These are phyloP conservation scores for Pollenia griseotomentosa DNA, from an alignment of 2,888 invertebrate species.

Conservation along the genomic window DNA sequence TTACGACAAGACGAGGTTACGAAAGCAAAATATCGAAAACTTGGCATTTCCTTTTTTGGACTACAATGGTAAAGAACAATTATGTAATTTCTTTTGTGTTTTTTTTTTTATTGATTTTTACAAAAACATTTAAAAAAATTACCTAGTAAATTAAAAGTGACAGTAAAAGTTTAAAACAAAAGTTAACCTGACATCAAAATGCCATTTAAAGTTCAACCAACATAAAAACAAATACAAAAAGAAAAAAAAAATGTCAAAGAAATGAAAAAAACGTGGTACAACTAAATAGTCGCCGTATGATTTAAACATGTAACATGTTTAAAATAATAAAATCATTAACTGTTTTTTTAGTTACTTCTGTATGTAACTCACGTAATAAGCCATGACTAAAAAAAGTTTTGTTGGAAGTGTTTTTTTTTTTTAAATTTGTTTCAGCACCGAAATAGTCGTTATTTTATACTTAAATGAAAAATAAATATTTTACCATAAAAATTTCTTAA, in stretches of 20 bases:
- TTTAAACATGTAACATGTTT: conserved; percentile 38
- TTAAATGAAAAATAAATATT: conserved; percentile 8
- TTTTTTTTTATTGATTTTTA: conserved; percentile 9
- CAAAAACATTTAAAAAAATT: background rate
- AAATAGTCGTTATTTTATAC: conserved; percentile 27
- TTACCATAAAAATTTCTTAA: conserved; percentile 38
- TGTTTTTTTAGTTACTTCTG: background rate
- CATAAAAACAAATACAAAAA: background rate
- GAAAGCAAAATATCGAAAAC: conserved; percentile 8
- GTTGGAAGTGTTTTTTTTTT: background rate
- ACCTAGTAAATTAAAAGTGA: conserved; percentile 21
- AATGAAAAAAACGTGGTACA: conserved; percentile 3
- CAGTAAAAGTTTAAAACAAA: conserved; percentile 59
- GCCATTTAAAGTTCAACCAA: background rate
- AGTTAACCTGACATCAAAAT: conserved; percentile 25
- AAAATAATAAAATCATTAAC: conserved; percentile 48
- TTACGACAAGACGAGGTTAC: background rate
- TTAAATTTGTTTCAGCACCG: background rate
- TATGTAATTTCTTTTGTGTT: conserved; percentile 24
- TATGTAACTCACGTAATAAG: conserved; percentile 62
- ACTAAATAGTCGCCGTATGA: conserved; percentile 2
- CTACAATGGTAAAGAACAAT: conserved; percentile 47
- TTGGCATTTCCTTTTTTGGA: conserved; percentile 40
- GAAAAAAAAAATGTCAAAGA: background rate
- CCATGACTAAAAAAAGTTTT: conserved; percentile 46